Conservation (phyloP, 1,140 invertebrate species). For the Geopemphigus sp. region DNA sequence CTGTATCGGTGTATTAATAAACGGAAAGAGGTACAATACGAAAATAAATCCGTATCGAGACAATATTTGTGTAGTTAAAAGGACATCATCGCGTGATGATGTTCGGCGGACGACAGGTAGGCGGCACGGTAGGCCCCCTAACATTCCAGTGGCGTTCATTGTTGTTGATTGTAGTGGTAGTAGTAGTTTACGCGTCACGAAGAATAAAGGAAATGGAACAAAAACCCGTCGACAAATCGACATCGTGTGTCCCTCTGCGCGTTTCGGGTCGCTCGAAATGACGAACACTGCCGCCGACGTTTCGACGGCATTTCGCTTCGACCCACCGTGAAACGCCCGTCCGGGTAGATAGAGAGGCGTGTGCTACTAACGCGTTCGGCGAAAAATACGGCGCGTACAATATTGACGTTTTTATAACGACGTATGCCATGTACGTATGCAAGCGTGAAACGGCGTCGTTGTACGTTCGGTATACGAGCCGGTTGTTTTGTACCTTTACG, state of each 20-base stretch:
- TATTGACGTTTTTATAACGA: no score
- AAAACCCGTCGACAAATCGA: neutral
- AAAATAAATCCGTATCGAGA: constrained; percentile 25
- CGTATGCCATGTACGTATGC: no score
- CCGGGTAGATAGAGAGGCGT: no score
- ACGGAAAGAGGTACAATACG: neutral
- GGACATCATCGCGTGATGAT: no score
- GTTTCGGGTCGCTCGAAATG: neutral
- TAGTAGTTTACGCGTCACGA: neutral
- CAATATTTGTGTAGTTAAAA: constrained; percentile 45
- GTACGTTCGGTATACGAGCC: neutral
- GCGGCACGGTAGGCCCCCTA: neutral
- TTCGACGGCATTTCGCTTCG: constrained; percentile 27
- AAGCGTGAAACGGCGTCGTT: no score
- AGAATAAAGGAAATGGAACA: constrained; percentile 18
- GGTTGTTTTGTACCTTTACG: constrained; percentile 23
- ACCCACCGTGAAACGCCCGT: neutral
- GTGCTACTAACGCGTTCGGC: neutral
- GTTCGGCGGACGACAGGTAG: constrained; percentile 41
- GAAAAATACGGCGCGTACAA: constrained; percentile 22
- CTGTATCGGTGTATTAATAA: constrained; percentile 28
- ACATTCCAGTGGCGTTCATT: constrained; percentile 39
- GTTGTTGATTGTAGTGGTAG: constrained; percentile 17
- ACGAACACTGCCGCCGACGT: neutral
- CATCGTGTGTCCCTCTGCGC: neutral